Evolutionary conservation across 1,140 invertebrate species (phyloP).

Genomic region (Pemphigus obesinymphae): DNA sequence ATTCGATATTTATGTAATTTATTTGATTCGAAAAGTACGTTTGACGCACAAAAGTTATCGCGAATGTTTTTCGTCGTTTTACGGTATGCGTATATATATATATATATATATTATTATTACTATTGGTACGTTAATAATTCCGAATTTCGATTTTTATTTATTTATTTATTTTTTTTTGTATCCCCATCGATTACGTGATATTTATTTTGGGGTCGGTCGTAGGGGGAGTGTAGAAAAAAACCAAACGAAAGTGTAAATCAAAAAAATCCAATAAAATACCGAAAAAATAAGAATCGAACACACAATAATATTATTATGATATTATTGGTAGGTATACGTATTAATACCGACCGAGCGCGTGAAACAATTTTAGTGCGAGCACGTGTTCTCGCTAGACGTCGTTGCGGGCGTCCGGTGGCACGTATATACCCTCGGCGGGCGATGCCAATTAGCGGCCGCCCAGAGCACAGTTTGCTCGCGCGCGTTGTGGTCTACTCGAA

Average conservation of each 20-base stretch:
- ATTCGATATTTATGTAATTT: not conserved
- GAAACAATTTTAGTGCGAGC: not conserved
- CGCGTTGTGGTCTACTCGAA: slow-evolving; percentile 9
- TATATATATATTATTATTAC: too few species aligned
- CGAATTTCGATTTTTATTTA: too few species aligned
- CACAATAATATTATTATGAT: too few species aligned
- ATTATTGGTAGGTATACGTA: not conserved
- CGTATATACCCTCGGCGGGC: not conserved
- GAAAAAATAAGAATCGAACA: too few species aligned
- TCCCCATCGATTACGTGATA: not conserved
- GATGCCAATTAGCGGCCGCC: slow-evolving; percentile 35
- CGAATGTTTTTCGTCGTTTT: not conserved
- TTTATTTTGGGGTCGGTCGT: not conserved
- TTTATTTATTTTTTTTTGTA: not conserved
- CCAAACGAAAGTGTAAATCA: too few species aligned
- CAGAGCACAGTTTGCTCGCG: slow-evolving; percentile 31
- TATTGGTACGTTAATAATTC: too few species aligned
- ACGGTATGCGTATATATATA: too few species aligned
- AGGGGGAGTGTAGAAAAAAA: not conserved
- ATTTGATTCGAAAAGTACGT: not conserved
- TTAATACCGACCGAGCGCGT: not conserved
- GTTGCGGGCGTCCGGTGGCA: slow-evolving; percentile 10
- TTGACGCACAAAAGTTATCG: not conserved
- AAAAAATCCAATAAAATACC: not conserved
- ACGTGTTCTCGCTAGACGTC: slow-evolving; percentile 31